A percentile compares a stretch with the other conserved stretches of the same genome.
phyloP scores from a whole-genome alignment of 2,797 vertebrate genomes.

The Rhyacichthys aspro region DNA sequence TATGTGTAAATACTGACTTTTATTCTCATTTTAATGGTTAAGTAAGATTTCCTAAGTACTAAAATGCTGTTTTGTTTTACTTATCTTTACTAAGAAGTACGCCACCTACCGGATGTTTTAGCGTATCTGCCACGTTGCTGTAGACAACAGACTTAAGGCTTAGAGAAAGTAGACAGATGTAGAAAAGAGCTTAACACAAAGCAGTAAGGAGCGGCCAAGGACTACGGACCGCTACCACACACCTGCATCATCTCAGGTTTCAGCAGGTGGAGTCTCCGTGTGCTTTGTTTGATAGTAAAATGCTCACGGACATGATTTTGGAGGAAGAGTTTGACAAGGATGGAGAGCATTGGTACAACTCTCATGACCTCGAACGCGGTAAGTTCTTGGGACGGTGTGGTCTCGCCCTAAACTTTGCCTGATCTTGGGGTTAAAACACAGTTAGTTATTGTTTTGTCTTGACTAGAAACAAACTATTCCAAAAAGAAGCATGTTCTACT shows the following conservation, averaged over 20 bases:
- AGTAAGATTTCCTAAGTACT: not conserved
- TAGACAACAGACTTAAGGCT: constrained; percentile 46
- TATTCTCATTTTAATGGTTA: too few relatives aligned
- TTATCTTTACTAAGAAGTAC: not conserved
- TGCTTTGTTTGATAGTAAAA: constrained; percentile 43
- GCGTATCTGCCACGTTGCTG: constrained; percentile 80
- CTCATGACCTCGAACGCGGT: constrained; percentile 92
- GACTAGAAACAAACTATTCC: too few relatives aligned
- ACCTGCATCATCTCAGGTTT: constrained; percentile 19
- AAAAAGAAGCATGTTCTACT: not conserved
- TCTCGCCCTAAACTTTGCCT: constrained; percentile 56
- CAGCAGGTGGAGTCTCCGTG: constrained; percentile 23
- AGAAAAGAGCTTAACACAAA: not conserved
- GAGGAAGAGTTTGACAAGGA: constrained; percentile 92
- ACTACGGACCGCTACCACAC: not conserved
- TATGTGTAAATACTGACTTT: too few relatives aligned
- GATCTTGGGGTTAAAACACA: not conserved
- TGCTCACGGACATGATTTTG: constrained; percentile 87
- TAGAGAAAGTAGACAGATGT: constrained; percentile 36
- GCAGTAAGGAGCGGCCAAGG: constrained; percentile 8
- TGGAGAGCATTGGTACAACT: constrained; percentile 89
- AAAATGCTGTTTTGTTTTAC: not conserved
- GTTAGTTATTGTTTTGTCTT: not conserved
- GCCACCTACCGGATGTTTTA: constrained; percentile 56
- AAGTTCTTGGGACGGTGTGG: constrained; percentile 54